Percentiles rank a stretch among this genome's conserved stretches.
These are phyloP conservation scores for Acromyrmex heyeri DNA, from an alignment of 1,140 invertebrate species.

Conservation along the genomic window DNA sequence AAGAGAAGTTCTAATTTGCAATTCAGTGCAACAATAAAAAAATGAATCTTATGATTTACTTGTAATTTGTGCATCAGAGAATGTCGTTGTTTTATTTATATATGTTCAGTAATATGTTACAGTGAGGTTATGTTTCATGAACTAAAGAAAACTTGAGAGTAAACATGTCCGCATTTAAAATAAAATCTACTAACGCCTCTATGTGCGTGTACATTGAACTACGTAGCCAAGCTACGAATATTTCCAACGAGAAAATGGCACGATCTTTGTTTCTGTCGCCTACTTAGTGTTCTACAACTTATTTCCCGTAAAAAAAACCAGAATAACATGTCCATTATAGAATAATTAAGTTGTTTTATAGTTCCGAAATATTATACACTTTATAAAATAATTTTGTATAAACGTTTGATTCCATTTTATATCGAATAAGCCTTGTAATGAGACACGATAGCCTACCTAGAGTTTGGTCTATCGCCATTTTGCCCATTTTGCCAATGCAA, in stretches of 20 bases:
- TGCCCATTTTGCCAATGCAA: neutral
- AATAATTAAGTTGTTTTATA: too few relatives aligned
- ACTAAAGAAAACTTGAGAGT: neutral
- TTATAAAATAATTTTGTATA: too few relatives aligned
- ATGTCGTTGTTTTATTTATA: neutral
- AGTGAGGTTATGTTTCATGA: neutral
- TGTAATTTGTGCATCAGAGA: neutral
- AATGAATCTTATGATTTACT: neutral
- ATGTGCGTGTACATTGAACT: neutral
- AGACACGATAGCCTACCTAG: neutral
- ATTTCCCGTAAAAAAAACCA: too few relatives aligned
- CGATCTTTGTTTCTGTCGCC: too few relatives aligned
- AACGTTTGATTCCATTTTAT: too few relatives aligned
- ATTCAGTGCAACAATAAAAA: too few relatives aligned
- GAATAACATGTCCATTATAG: too few relatives aligned
- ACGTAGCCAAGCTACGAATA: neutral
- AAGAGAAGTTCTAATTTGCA: too few relatives aligned
- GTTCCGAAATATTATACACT: too few relatives aligned
- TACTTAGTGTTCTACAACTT: too few relatives aligned
- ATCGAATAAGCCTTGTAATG: neutral
- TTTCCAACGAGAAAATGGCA: neutral
- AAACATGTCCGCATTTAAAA: neutral
- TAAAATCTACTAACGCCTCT: neutral
- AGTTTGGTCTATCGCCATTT: neutral
- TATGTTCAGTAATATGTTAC: neutral